phyloP scores from a whole-genome alignment of 92 coral and sea anemone genomes.

The Desmophyllum pertusum region DNA sequence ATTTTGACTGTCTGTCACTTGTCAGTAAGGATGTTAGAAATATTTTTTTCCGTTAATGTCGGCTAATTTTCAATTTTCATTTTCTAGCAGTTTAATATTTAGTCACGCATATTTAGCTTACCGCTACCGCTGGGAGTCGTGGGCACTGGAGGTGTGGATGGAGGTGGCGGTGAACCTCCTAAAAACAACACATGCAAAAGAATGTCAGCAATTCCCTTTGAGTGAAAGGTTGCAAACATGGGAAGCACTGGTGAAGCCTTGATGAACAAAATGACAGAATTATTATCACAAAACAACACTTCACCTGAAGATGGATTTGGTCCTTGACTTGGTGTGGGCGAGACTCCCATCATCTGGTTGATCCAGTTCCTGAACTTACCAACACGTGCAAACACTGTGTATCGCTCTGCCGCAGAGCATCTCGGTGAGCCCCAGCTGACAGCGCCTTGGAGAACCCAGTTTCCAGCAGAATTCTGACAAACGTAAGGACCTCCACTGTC shows the following conservation, averaged over 20 bases:
- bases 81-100: too few relatives aligned
- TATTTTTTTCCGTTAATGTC: too few relatives aligned
- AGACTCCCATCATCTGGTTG: too few relatives aligned
- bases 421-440: conserved; percentile 62
- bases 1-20: too few relatives aligned
- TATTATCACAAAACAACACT: too few relatives aligned
- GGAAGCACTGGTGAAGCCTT: too few relatives aligned
- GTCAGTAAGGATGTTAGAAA: too few relatives aligned
- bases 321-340: too few relatives aligned
- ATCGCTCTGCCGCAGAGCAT: conserved; percentile 35
- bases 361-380: conserved; percentile 56
- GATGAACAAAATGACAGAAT: neutral
- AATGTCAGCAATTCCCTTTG: neutral
- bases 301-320: neutral
- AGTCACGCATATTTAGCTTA: neutral
- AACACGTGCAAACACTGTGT: conserved; percentile 59
- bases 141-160: conserved; percentile 13
- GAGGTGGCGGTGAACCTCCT: conserved; percentile 37
- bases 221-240: neutral
- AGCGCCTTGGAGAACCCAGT: conserved; percentile 47
- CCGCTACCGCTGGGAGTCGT: neutral
- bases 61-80: too few relatives aligned
- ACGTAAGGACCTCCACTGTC: conserved; percentile 79
- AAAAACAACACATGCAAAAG: neutral
- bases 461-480: conserved; percentile 34